A percentile compares a stretch with the other conserved stretches of the same genome.
These are phyloP conservation scores for Cremastinae sp. DNA, from an alignment of 2,888 invertebrate genomes.

Conservation along the genomic window DNA sequence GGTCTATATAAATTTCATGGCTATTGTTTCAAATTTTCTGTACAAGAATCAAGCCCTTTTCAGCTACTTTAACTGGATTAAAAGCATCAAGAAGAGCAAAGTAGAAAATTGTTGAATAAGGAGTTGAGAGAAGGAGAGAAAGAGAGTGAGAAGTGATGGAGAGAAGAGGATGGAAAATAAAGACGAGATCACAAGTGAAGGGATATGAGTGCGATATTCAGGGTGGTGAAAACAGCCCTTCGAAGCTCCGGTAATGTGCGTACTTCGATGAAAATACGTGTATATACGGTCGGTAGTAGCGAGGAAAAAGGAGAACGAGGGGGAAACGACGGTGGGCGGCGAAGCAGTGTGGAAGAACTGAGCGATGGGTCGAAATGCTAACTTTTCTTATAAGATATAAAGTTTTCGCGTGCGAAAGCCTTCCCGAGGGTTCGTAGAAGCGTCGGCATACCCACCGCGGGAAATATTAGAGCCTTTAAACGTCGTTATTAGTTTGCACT, in stretches of 20 bases:
- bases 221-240: slow-evolving; percentile 15
- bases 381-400: slow-evolving; percentile 79
- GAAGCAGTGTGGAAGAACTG: slow-evolving; percentile 67
- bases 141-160: slow-evolving; percentile 19
- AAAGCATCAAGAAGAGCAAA: no score
- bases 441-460: slow-evolving; percentile 65
- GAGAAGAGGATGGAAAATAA: slow-evolving; percentile 5
- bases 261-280: slow-evolving; percentile 4
- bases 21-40: no score
- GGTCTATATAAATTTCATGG: no score
- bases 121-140: slow-evolving; percentile 7
- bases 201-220: slow-evolving; percentile 36
- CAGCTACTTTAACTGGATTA: no score
- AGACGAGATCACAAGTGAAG: slow-evolving; percentile 42
- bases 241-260: slow-evolving; percentile 22
- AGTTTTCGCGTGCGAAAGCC: slow-evolving; percentile 76
- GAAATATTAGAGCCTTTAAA: slow-evolving; percentile 77
- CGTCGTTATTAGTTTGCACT: slow-evolving; percentile 77
- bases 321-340: slow-evolving; percentile 43
- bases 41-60: no score
- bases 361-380: slow-evolving; percentile 70
- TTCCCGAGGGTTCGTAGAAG: slow-evolving; percentile 59
- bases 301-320: slow-evolving; percentile 35
- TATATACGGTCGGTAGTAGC: slow-evolving; percentile 28
- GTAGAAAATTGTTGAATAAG: background rate